Base-by-base conservation (phyloP, 1,140 invertebrate genomes). In the Tetramorium parvispinum region DNA sequence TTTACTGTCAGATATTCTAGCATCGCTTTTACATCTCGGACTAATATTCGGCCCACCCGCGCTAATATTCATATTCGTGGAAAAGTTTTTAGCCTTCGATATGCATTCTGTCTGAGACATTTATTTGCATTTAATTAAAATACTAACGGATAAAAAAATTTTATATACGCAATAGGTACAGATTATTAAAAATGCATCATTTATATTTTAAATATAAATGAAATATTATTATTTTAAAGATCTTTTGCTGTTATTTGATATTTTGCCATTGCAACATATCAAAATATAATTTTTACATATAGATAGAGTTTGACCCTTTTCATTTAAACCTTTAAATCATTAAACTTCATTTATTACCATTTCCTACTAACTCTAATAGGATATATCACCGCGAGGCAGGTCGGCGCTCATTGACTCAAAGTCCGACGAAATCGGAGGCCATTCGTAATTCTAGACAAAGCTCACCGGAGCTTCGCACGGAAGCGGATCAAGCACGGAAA, bases 401-500 rank as follows among this genome's bases (percentile, higher is more conserved):
- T 77, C 40, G 16, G 4, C 59, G 27, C 5, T 53, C 32, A 53
- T 53, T 24, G n/a, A 40, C 40, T 57, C 49, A 7, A 40, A 18
- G 21, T 43, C 10, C 32, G 55, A 81, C 78, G 51, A 71, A 66
- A 43, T 71, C 21, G 24, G 37, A 57, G 16, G 24, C 32, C n/a
- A 79, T 51, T 49, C 21, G 24, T 46, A 61, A 61, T 61, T 7
- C 51, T 76, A 4, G 2, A 51, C 43, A 32, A 51, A 53, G 43
- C 27, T 68, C 24, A 27, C 11, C 53, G 79, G 18, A 59, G 40
- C 37, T 21, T 46, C 40, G 51, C 43, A 46, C 68, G 71, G 65
- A 78, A 85, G 49, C 40, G 66, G 43, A 71, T 40, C 37, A 71
- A 59, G 88, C 87, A 86, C 89, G 89, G 83, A 91, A 94, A 93